Evolutionary conservation across 2,797 vertebrate species (phyloP).

Genomic region (Botia kubotai): DNA sequence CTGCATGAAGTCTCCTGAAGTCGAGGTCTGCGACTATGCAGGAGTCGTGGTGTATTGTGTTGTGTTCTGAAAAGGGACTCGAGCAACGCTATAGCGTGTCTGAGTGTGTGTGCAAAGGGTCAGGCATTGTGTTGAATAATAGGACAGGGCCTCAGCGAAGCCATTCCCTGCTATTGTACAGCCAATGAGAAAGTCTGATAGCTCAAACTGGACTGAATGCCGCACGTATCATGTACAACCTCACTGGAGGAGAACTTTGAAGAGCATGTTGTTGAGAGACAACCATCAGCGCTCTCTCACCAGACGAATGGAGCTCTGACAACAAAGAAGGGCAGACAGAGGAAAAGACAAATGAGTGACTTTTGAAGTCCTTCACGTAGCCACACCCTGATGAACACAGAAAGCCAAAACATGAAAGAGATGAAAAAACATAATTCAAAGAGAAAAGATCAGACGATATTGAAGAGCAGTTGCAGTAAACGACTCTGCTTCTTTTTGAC

Average conservation of each 20-base stretch:
- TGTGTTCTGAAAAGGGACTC: conserved; percentile 13
- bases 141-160: conserved; percentile 70
- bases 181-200: conserved; percentile 65
- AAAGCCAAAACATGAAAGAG: conserved; percentile 58
- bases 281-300: background rate
- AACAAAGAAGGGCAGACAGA: background rate
- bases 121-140: conserved; percentile 67
- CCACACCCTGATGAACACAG: conserved; percentile 41
- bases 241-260: conserved; percentile 3
- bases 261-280: conserved; percentile 12
- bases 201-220: conserved; percentile 52
- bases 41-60: conserved; percentile 1
- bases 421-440: conserved; percentile 62
- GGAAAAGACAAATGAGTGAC: conserved; percentile 37
- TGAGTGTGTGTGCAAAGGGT: conserved; percentile 22
- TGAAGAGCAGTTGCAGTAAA: conserved; percentile 42
- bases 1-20: background rate
- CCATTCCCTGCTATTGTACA: conserved; percentile 68
- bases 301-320: conserved; percentile 14
- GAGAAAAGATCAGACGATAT: conserved; percentile 54
- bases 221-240: background rate
- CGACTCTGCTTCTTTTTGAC: background rate
- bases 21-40: background rate
- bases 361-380: conserved; percentile 40
- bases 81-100: conserved; percentile 23